A percentile compares a stretch with the other conserved stretches of the same genome.
phyloP scores from a whole-genome alignment of 1,140 invertebrate species.

The Calephelis virginiensis region DNA sequence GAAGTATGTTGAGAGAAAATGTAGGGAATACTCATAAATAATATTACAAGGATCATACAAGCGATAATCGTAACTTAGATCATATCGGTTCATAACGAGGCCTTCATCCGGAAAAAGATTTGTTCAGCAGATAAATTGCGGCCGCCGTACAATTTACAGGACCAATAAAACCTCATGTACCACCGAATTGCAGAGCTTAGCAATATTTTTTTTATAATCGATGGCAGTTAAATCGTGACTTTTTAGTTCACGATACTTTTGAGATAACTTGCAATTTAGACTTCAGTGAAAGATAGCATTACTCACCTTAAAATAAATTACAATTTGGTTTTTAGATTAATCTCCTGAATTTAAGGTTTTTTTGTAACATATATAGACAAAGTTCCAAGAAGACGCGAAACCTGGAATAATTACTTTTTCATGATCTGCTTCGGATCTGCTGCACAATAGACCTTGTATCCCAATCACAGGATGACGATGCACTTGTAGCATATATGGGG shows the following conservation, averaged over 20 bases:
- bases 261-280: no score
- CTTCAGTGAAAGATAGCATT: no score
- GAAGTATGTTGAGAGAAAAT: not conserved
- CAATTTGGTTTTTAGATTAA: no score
- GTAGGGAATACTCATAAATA: not conserved
- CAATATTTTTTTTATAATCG: conserved; percentile 4
- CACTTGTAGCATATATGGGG: no score
- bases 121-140: conserved; percentile 1
- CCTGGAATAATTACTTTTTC: no score
- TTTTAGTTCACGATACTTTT: not conserved
- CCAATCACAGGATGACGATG: no score
- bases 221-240: conserved; percentile 1
- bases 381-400: no score
- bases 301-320: no score
- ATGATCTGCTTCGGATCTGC: no score
- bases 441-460: no score
- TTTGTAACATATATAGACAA: no score
- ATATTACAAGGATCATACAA: not conserved
- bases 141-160: conserved; percentile 5
- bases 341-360: no score
- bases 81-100: conserved; percentile 9
- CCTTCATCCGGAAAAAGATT: conserved; percentile 1
- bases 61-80: conserved; percentile 3
- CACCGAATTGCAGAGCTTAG: not conserved
- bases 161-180: conserved; percentile 9